Base-by-base conservation (phyloP, 2,797 vertebrate genomes). In the Mormyrops boulengeri region DNA sequence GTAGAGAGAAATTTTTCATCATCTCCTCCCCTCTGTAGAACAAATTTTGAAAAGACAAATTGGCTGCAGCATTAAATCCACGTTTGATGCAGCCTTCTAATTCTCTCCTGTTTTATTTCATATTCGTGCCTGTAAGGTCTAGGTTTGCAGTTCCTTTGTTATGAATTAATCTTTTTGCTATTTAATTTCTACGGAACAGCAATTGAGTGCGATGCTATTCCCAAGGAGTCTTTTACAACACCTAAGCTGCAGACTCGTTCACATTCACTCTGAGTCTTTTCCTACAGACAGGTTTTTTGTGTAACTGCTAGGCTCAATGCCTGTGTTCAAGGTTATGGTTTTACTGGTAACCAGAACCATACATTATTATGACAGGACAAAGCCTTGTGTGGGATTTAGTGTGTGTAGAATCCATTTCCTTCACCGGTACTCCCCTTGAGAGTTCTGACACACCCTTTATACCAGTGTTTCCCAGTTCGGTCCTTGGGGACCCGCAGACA, bases 301-400 rank as follows among this genome's bases (percentile, higher is more conserved):
- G n/a, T 50, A 26, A 53, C 44, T 50, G 49, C 47, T 12, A 47
- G 19, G 38, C 82, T 85, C 80, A 38, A 12, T 47, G 19, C 80
- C 38, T 82, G 41, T 44, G 8, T 53, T 85, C 22, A 52, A 50
- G 44, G 4, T 85, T 26, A 26, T 49, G 50, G 49, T 11, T 85
- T 52, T 52, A 30, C 84, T 50, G 22, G 84, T 85, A 26, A 50
- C 19, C 30, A 85, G 11, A 52, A 47, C n/a, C 50, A 85, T 22
- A 85, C 47, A 85, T 85, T 85, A 50, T 85, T n/a, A 50, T 50
- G 44, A 8, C 49, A 85, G 84, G 53, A n/a, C n/a, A 85, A 85
- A 50, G 82, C 22, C 12, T 50, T 85, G 12, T 77, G 14, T 41
- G 82, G 19, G 47, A 49, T 85, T 22, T 50, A 52, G 82, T 85